phyloP scores from a whole-genome alignment of 1,140 invertebrate species.

The Drosophila grimshawi region DNA sequence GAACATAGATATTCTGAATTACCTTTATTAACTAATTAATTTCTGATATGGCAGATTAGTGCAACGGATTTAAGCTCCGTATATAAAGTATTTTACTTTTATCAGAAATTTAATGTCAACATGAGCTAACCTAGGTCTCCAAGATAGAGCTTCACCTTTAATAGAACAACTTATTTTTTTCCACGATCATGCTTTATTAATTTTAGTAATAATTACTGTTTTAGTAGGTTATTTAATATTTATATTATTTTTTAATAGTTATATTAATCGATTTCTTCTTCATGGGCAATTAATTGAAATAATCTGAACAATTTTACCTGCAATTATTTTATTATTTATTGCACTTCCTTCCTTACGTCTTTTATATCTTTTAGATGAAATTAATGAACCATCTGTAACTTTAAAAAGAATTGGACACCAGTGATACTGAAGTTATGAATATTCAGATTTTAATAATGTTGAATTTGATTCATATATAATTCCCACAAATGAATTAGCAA shows the following conservation, averaged over 20 bases:
- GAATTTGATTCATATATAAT: constrained; percentile 89
- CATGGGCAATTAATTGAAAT: constrained; percentile 87
- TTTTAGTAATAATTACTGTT: constrained; percentile 86
- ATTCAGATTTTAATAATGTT: constrained; percentile 86
- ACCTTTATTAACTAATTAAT: constrained; percentile 85
- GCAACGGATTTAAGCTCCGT: constrained; percentile 87
- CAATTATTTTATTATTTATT: constrained; percentile 88
- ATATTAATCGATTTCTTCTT: constrained; percentile 85
- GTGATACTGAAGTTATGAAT: constrained; percentile 90
- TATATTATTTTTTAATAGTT: constrained; percentile 85
- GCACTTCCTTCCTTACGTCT: constrained; percentile 87
- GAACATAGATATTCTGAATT: constrained; percentile 87
- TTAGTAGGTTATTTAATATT: constrained; percentile 87
- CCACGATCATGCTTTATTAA: constrained; percentile 86
- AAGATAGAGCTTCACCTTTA: constrained; percentile 86
- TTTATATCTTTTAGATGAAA: constrained; percentile 88
- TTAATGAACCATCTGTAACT: constrained; percentile 85
- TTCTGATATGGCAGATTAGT: constrained; percentile 86
- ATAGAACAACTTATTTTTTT: constrained; percentile 88
- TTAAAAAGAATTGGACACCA: constrained; percentile 88
- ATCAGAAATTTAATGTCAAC: constrained; percentile 85
- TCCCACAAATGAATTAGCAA: constrained; percentile 78
- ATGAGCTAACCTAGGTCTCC: constrained; percentile 86
- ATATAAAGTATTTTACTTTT: constrained; percentile 86
- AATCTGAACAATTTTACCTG: constrained; percentile 88